Evolutionary conservation across 2,797 vertebrate genomes (phyloP), one percentile per base, ranked within the genome.

Genomic region (Columba guinea): DNA sequence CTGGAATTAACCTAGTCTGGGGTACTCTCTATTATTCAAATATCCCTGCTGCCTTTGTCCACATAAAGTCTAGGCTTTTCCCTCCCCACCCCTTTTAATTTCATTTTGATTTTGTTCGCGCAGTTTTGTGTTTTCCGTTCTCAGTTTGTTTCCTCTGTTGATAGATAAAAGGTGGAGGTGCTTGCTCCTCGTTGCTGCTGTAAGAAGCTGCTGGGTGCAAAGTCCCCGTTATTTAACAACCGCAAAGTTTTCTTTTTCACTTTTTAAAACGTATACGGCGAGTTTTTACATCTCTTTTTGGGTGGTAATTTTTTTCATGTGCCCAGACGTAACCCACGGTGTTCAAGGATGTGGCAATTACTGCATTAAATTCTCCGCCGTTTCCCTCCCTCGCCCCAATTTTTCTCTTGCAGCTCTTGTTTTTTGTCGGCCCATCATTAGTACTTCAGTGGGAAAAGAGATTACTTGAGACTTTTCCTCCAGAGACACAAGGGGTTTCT

Each of bases 1-100:
- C 92, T 92, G 93, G 94, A 96, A 94, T 97, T 97, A 90, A 96
- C 93, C 93, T 92, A 93, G 93, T 97, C 96, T 96, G 92, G 95
- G 94, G 93, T 95, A 94, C 90, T 93, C 98, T 98, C 98, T 99
- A 97, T 99, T 99, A 97, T 98, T 99, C 99, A 99, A 99, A 99
- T 99, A 99, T 99, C 99, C 99, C 99, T 98, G 92, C 97, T 96
- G 85, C 97, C 93, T 95, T 97, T 97, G 93, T 92, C 94, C 93
- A 96, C 93, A 93, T 91, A 86, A 93, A 97, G 27, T 69, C 35
- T 91, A 73, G 37, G 51, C 15, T 20, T 87, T 32, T 16, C n/a
- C 44, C 39, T 84, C 26, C 20, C 41, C 51, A 26, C 60, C 83
- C 85, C 52, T 94, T 94, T 94, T 79, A 51, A 73, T 87, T 96